Conservation (phyloP, 2,888 invertebrate species). For the Stenurella melanura region DNA sequence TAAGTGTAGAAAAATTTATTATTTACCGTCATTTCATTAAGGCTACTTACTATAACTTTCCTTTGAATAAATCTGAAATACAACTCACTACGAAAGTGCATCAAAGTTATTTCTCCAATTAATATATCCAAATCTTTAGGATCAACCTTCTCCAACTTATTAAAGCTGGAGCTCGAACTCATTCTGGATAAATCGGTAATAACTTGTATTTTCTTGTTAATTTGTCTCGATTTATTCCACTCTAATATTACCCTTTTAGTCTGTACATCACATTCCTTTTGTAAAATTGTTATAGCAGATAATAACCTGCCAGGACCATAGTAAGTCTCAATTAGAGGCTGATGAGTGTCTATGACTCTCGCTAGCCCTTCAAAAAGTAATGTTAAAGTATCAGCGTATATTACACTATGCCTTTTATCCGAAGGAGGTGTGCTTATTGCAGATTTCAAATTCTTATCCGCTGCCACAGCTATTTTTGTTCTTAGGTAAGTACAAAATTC, state of each 20-base stretch:
- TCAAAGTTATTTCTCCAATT: slow-evolving; percentile 92
- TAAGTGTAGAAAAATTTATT: too few species aligned
- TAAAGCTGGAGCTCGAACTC: slow-evolving; percentile 68
- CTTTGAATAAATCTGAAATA: slow-evolving; percentile 92
- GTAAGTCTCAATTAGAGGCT: slow-evolving; percentile 91
- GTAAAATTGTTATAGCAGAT: slow-evolving; percentile 82
- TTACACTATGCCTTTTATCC: slow-evolving; percentile 84
- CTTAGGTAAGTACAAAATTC: slow-evolving; percentile 92
- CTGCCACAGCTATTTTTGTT: slow-evolving; percentile 82
- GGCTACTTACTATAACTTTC: slow-evolving; percentile 79
- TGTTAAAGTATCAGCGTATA: slow-evolving; percentile 91
- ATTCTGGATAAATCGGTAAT: slow-evolving; percentile 78
- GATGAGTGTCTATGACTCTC: slow-evolving; percentile 88
- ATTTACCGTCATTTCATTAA: too few species aligned
- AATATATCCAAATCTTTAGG: slow-evolving; percentile 91
- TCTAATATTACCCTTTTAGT: slow-evolving; percentile 80
- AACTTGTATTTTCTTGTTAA: slow-evolving; percentile 78
- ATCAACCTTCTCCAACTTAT: slow-evolving; percentile 79
- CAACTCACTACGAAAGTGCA: slow-evolving; percentile 92
- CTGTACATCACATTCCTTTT: slow-evolving; percentile 86
- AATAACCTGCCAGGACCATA: slow-evolving; percentile 88
- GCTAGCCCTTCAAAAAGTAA: slow-evolving; percentile 91
- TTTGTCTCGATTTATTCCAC: slow-evolving; percentile 82
- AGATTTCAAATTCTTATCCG: slow-evolving; percentile 82
- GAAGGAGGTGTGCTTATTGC: slow-evolving; percentile 79